A percentile compares a stretch with the other conserved stretches of the same genome.
Conservation (phyloP, 2,797 vertebrate genomes). For the Lepidocolaptes lacrymiger region DNA sequence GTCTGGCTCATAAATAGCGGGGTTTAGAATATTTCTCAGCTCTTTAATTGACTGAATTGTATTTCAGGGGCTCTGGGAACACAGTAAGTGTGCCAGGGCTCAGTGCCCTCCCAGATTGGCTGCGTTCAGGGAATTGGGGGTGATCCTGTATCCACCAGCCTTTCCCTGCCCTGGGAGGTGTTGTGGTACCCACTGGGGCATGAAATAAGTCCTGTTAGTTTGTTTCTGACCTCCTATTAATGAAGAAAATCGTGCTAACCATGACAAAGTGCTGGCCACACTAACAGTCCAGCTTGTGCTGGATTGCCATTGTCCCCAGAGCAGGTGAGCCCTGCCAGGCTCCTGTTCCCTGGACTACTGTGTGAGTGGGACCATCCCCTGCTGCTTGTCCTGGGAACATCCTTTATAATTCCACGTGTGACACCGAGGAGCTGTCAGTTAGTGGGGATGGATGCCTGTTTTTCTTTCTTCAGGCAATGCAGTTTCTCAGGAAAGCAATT, state of each 20-base stretch:
- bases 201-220: not conserved
- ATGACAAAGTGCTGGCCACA: not conserved
- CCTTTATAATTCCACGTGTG: not conserved
- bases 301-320: not conserved
- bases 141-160: not conserved
- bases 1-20: not conserved
- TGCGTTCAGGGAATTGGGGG: not conserved
- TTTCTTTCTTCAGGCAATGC: not conserved
- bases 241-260: not conserved
- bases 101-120: not conserved
- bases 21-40: not conserved
- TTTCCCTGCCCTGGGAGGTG: not conserved
- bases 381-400: not conserved
- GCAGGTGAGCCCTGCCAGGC: conserved; percentile 3
- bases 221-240: not conserved
- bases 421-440: not conserved
- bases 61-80: not conserved
- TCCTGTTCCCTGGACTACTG: not conserved
- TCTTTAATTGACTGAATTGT: not conserved
- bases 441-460: not conserved
- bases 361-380: not conserved
- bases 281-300: not conserved
- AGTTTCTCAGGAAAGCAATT: not conserved
- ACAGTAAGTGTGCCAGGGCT: not conserved
- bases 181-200: not conserved